Evolutionary conservation across 2,113 vertebrate species (phyloP).

Genomic region (Acrocephalus arundinaceus): DNA sequence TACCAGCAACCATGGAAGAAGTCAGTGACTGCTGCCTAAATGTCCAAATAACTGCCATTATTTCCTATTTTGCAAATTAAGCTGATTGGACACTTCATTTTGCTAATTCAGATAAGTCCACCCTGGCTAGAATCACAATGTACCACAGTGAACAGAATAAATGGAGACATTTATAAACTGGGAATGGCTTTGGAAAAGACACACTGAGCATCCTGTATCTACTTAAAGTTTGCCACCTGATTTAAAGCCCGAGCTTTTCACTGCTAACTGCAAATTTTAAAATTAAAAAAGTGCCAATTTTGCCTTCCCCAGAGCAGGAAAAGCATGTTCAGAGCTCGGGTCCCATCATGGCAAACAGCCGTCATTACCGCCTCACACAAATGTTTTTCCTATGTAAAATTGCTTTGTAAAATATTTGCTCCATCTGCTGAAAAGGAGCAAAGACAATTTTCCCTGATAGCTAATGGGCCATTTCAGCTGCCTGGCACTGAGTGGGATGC

Average conservation of each 20-base stretch:
- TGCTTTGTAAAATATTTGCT: conserved; percentile 89
- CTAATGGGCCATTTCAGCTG: conserved; percentile 92
- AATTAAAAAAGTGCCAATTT: conserved; percentile 70
- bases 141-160: background rate
- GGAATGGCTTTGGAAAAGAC: conserved; percentile 15
- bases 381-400: conserved; percentile 82
- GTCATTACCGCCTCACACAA: conserved; percentile 75
- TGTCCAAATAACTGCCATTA: background rate
- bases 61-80: background rate
- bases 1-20: background rate
- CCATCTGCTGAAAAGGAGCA: conserved; percentile 95
- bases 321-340: conserved; percentile 67
- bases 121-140: background rate
- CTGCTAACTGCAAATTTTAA: conserved; percentile 71
- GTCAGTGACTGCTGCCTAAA: background rate
- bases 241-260: conserved; percentile 59
- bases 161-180: background rate
- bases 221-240: conserved; percentile 68
- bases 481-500: conserved; percentile 71
- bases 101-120: background rate
- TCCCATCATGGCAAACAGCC: conserved; percentile 74
- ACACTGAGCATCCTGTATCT: conserved; percentile 2
- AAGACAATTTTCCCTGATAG: conserved; percentile 92
- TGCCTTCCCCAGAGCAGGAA: conserved; percentile 69
- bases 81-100: background rate